Percentiles rank a stretch among this genome's conserved stretches.
These are phyloP conservation scores for Tachuris rubrigastra DNA, from an alignment of 2,113 vertebrate species.

Conservation along the genomic window DNA sequence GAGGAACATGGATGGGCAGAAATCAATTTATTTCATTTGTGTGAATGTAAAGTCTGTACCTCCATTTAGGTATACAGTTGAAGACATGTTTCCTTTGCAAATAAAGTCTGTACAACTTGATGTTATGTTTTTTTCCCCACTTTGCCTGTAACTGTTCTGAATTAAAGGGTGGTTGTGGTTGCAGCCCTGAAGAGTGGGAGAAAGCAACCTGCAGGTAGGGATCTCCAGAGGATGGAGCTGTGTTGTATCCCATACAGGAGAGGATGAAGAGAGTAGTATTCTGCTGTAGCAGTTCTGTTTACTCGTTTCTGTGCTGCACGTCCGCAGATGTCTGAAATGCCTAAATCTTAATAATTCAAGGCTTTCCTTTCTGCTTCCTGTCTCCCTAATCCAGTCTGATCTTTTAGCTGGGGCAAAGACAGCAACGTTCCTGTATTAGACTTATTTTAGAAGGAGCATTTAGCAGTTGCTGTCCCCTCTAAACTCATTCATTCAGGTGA, in stretches of 20 bases:
- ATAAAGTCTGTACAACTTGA: neutral
- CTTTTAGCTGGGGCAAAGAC: neutral
- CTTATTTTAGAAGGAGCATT: neutral
- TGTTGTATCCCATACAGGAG: neutral
- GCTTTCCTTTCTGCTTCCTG: neutral
- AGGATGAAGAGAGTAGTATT: neutral
- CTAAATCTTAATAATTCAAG: neutral
- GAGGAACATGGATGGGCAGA: neutral
- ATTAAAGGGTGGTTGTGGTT: neutral
- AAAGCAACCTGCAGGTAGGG: neutral
- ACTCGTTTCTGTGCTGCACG: neutral
- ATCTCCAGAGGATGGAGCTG: neutral
- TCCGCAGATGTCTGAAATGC: neutral
- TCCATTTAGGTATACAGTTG: neutral
- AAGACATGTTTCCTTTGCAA: neutral
- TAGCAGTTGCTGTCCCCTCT: neutral
- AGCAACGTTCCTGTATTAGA: neutral
- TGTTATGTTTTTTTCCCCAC: neutral
- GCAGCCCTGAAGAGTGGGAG: neutral
- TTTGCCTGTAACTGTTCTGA: neutral
- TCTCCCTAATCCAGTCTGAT: neutral
- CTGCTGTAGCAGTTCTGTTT: neutral
- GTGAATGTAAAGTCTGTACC: neutral
- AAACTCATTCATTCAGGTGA: slow-evolving; percentile 9
- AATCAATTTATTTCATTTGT: neutral